Conservation (phyloP, 2,888 invertebrate genomes). For the Drosophila borborema region DNA sequence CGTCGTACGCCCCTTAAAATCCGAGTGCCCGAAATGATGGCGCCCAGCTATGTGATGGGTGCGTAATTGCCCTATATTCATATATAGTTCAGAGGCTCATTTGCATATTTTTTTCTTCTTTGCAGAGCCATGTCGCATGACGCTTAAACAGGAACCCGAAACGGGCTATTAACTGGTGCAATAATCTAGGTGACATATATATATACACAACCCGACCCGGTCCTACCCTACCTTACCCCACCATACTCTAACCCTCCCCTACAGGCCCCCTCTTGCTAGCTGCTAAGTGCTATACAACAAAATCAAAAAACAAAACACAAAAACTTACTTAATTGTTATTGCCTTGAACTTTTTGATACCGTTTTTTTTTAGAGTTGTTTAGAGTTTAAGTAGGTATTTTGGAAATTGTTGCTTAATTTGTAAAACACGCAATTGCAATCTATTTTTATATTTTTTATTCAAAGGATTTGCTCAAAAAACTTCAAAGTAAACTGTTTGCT, state of each 20-base stretch:
- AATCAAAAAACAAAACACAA: constrained; percentile 26
- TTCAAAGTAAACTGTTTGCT: constrained; percentile 48
- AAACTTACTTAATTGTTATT: constrained; percentile 75
- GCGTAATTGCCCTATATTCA: constrained; percentile 23
- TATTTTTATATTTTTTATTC: constrained; percentile 56
- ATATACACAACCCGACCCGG: background rate
- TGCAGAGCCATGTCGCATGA: constrained; percentile 83
- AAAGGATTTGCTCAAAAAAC: constrained; percentile 68
- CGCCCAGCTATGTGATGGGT: constrained; percentile 72
- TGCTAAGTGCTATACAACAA: constrained; percentile 55
- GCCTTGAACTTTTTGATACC: constrained; percentile 71
- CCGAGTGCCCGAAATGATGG: constrained; percentile 74
- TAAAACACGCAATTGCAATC: constrained; percentile 67
- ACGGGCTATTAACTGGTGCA: constrained; percentile 82
- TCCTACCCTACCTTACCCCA: background rate
- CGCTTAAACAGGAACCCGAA: constrained; percentile 85
- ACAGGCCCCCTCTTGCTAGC: constrained; percentile 60
- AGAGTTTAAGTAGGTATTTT: constrained; percentile 73
- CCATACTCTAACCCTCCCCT: constrained; percentile 19
- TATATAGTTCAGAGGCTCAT: background rate
- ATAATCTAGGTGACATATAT: constrained; percentile 37
- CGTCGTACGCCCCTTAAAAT: constrained; percentile 83
- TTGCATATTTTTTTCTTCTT: background rate
- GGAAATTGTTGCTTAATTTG: constrained; percentile 79
- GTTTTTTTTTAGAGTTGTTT: constrained; percentile 48